A percentile compares a stretch with the other conserved stretches of the same genome.
Evolutionary conservation across 23 tunicate species (phyloP).

Genomic region (Clavelina lepadiformis): DNA sequence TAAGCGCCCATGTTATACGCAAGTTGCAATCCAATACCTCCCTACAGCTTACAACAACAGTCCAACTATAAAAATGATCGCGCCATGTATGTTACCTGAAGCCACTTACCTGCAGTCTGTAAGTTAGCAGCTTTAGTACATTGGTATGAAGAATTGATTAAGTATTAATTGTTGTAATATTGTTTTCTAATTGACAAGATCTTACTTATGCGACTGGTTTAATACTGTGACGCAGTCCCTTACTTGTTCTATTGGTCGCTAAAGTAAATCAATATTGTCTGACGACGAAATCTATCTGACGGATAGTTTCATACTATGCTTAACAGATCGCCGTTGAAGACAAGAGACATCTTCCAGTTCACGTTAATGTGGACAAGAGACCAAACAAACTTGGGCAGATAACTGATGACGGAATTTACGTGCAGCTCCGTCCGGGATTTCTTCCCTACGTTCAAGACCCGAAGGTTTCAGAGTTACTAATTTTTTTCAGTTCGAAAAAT

Average conservation of each 20-base stretch:
- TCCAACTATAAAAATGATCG: conserved; percentile 31
- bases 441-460: conserved; percentile 84
- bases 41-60: conserved; percentile 9
- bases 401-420: conserved; percentile 64
- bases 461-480: conserved; percentile 21
- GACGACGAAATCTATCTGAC: no score
- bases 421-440: conserved; percentile 61
- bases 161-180: no score
- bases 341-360: conserved; percentile 57
- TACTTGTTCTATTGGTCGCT: no score
- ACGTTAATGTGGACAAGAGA: conserved; percentile 29
- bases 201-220: no score
- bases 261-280: no score
- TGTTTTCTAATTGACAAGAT: no score
- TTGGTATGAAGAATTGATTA: neutral
- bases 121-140: no score
- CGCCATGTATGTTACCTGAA: conserved; percentile 88
- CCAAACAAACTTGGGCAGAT: conserved; percentile 34
- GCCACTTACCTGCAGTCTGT: conserved; percentile 50
- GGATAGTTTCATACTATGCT: no score
- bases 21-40: conserved; percentile 27
- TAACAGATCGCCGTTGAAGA: conserved; percentile 41
- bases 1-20: conserved; percentile 69
- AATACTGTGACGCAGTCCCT: no score
- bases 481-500: no score